A percentile compares a stretch with the other conserved stretches of the same genome.
Conservation (phyloP, 2,888 invertebrate genomes). For the Ectemnius cavifrons region DNA sequence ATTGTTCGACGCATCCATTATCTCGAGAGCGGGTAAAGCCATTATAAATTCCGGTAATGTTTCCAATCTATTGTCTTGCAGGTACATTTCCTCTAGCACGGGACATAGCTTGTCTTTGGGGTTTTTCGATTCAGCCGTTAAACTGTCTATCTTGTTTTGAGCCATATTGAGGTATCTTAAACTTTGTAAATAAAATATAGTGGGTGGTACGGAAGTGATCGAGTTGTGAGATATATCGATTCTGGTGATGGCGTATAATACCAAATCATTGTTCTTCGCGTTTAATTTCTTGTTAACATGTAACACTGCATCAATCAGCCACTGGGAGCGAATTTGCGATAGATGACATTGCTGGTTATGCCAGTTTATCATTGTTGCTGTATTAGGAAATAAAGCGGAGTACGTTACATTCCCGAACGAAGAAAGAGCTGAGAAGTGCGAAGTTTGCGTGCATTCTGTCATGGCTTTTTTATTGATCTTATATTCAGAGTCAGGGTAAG, state of each 20-base stretch:
- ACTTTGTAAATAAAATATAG: conserved; percentile 91
- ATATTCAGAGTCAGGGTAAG: conserved; percentile 94
- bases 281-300: conserved; percentile 89
- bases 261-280: conserved; percentile 83
- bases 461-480: conserved; percentile 94
- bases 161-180: conserved; percentile 91
- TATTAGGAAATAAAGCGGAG: conserved; percentile 89
- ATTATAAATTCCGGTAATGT: conserved; percentile 90
- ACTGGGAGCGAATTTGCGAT: conserved; percentile 86
- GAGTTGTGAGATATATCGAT: conserved; percentile 95
- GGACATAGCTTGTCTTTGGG: conserved; percentile 84
- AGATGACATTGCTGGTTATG: conserved; percentile 87
- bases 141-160: conserved; percentile 90
- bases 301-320: conserved; percentile 91
- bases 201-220: conserved; percentile 87
- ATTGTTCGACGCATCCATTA: conserved; percentile 96
- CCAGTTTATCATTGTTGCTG: conserved; percentile 95
- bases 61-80: conserved; percentile 94
- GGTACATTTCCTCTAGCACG: conserved; percentile 91
- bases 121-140: conserved; percentile 80
- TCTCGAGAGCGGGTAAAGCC: conserved; percentile 86
- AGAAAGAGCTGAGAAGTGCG: conserved; percentile 80
- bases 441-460: conserved; percentile 82
- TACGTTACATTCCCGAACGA: conserved; percentile 84
- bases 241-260: conserved; percentile 94